A percentile compares a stretch with the other conserved stretches of the same genome.
phyloP scores from a whole-genome alignment of 2,113 vertebrate genomes.

The Halichoerus grypus region DNA sequence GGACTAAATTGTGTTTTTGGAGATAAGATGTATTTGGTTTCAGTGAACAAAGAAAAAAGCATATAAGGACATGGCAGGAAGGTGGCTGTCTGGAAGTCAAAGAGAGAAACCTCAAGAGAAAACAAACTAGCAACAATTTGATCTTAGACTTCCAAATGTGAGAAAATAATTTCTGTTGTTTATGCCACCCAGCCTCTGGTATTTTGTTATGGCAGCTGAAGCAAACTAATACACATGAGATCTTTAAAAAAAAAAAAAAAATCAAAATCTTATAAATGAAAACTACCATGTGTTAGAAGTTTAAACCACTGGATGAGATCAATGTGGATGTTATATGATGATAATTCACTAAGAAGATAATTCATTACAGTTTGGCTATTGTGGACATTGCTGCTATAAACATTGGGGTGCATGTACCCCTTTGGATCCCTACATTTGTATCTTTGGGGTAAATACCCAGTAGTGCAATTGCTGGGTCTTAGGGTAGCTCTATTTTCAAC shows the following conservation, averaged over 20 bases:
- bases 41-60: neutral
- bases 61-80: neutral
- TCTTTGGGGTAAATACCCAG: no score
- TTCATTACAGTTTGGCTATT: no score
- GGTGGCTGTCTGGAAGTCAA: neutral
- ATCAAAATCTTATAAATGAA: neutral
- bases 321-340: neutral
- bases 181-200: neutral
- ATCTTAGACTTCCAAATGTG: neutral
- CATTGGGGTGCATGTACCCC: no score
- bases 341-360: neutral
- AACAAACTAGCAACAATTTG: neutral
- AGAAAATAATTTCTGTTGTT: neutral
- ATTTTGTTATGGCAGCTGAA: neutral
- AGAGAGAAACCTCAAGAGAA: neutral
- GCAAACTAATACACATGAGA: neutral
- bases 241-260: neutral
- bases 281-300: neutral
- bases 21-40: neutral
- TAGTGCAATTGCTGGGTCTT: no score
- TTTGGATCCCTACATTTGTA: no score
- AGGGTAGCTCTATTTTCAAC: no score
- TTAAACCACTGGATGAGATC: neutral
- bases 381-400: no score
- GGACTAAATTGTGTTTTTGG: neutral